These are phyloP conservation scores for Acromyrmex echinatior DNA, from an alignment of 1,140 invertebrate species.

Conservation along the genomic window DNA sequence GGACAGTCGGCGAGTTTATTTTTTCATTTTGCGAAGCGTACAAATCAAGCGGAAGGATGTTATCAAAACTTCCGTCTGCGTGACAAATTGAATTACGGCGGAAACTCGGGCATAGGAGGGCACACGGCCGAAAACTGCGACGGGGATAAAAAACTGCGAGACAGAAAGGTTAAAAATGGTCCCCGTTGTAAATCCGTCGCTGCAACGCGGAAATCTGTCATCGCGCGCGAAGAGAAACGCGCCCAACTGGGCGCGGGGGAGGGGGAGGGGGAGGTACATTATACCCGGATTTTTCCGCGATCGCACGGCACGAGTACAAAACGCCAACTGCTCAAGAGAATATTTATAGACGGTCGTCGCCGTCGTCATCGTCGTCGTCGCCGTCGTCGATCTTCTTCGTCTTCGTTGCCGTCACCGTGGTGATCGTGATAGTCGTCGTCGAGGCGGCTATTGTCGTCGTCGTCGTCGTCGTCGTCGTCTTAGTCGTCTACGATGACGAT, in stretches of 20 bases:
- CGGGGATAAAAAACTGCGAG: not conserved
- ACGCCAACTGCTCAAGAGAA: constrained; percentile 55
- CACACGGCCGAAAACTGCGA: constrained; percentile 55
- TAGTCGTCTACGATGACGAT: constrained; percentile 65
- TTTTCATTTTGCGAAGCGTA: constrained; percentile 66
- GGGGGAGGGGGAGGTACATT: constrained; percentile 32
- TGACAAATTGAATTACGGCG: constrained; percentile 78
- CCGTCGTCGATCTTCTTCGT: constrained; percentile 17
- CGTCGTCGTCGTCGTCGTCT: constrained; percentile 30
- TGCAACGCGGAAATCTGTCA: constrained; percentile 69
- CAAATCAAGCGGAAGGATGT: constrained; percentile 78
- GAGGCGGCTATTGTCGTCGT: not conserved
- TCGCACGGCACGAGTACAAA: constrained; percentile 40
- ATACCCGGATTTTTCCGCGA: constrained; percentile 67
- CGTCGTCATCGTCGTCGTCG: constrained; percentile 18
- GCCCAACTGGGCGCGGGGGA: not conserved
- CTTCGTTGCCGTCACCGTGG: constrained; percentile 31
- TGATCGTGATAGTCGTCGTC: not conserved
- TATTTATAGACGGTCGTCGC: constrained; percentile 67
- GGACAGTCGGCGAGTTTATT: constrained; percentile 51
- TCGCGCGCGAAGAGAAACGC: constrained; percentile 50
- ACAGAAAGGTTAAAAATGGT: constrained; percentile 35
- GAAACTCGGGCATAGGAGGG: constrained; percentile 66
- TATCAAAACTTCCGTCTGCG: constrained; percentile 78
- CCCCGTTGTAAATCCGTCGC: constrained; percentile 67